Percentiles rank a stretch among this genome's conserved stretches.
These are phyloP conservation scores for Nymphalis polychloros DNA, from an alignment of 2,888 invertebrate genomes.

Conservation along the genomic window DNA sequence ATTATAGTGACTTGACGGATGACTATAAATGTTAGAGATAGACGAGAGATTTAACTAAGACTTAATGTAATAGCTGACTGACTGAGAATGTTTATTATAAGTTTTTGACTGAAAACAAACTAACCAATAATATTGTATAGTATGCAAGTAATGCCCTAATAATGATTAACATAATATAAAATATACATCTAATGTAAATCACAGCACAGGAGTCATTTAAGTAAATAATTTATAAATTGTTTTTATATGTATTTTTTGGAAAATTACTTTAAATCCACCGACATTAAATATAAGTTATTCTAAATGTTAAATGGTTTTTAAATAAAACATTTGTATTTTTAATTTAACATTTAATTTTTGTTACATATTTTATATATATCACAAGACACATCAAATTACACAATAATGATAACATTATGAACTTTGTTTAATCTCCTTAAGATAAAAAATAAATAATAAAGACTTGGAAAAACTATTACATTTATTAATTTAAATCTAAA, in stretches of 20 bases:
- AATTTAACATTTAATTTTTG: neutral
- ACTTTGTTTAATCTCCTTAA: neutral
- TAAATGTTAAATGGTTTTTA: neutral
- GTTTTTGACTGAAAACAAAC: neutral
- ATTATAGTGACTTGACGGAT: too few relatives aligned
- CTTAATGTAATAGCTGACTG: neutral
- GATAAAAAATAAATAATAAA: neutral
- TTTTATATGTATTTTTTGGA: neutral
- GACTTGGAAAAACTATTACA: neutral
- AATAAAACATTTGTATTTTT: constrained; percentile 6
- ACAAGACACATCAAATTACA: neutral
- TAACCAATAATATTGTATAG: too few relatives aligned
- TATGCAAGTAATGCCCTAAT: too few relatives aligned
- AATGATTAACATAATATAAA: too few relatives aligned
- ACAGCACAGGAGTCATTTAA: neutral
- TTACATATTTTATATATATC: neutral
- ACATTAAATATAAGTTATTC: constrained; percentile 1
- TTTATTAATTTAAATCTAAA: neutral
- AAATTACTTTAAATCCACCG: constrained; percentile 4
- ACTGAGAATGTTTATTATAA: constrained; percentile 5
- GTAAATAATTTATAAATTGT: neutral
- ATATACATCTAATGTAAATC: neutral
- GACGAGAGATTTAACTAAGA: too few relatives aligned
- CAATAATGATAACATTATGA: neutral
- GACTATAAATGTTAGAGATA: too few relatives aligned